Percentiles rank a stretch among this genome's conserved stretches.
Conservation (phyloP, 2,113 vertebrate genomes). For the Mixornis gularis region DNA sequence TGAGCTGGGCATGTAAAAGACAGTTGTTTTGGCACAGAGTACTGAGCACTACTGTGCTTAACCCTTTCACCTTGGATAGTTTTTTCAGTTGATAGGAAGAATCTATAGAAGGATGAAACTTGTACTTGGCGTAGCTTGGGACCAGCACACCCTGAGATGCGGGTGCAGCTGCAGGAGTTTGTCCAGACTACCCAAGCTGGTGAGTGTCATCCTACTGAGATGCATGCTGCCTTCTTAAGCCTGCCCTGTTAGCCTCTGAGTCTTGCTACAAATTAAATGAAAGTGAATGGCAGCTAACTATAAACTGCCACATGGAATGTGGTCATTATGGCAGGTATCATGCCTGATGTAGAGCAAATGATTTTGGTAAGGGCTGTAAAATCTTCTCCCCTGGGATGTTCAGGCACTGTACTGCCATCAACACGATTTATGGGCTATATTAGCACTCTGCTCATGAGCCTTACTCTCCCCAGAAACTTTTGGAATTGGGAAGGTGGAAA, state of each 20-base stretch:
- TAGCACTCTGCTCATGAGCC: constrained; percentile 5
- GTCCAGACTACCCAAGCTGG: not conserved
- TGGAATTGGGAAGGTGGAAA: constrained; percentile 9
- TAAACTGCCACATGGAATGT: not conserved
- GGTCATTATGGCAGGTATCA: not conserved
- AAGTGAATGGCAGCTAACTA: not conserved
- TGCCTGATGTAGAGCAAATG: not conserved
- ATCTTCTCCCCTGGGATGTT: not conserved
- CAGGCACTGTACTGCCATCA: not conserved
- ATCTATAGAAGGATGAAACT: not conserved
- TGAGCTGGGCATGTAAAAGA: not conserved
- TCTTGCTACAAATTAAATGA: not conserved
- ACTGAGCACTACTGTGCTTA: not conserved
- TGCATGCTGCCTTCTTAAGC: not conserved
- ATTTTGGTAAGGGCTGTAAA: constrained; percentile 10
- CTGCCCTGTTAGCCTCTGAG: not conserved
- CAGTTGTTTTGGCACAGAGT: not conserved
- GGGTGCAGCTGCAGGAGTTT: not conserved
- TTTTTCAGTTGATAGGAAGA: not conserved
- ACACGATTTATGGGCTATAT: not conserved
- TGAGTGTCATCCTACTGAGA: not conserved
- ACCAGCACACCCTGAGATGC: not conserved
- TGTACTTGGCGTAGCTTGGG: not conserved
- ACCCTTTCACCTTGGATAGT: not conserved
- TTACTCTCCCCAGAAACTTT: constrained; percentile 13